Evolutionary conservation across 2,888 invertebrate genomes (phyloP), one percentile per base, ranked within the genome.

Genomic region (Ganaspis brasiliensis): DNA sequence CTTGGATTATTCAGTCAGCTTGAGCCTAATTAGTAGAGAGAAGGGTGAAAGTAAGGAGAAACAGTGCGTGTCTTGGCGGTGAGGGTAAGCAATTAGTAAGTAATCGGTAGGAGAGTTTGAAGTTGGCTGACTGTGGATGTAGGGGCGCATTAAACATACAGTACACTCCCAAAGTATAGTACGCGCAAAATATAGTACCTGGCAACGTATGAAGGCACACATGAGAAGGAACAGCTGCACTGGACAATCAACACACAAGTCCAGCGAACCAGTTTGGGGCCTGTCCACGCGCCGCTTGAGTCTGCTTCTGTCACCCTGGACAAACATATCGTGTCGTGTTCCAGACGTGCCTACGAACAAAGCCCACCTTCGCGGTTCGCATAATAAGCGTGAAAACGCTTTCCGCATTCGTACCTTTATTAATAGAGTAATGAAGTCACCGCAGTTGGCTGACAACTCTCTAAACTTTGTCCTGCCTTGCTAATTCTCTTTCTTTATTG

Each of bases 291-390:
- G 70, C 49, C 31, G 49, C 70, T 49, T 31, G 71, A 35, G 71
- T 26, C 72, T 72, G 72, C 31, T 55, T 10, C 72, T 72, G 72
- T 72, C 72, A 72, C 8, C 72, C 72, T 31, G 35, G 55, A 19
- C 55, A 72, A 72, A 72, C 55, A 52, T 52, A 71, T 52, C 52
- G 35, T 26, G n/a, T 52, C 9, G 49, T 49, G 52, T 49, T 31
- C 10, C 71, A 31, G 24, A n/a, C 37, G 14, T 45, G 21, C 16
- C 37, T 19, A 67, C 35, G 31, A 16, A 40, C 67, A 71, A 70
- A 71, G 49, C 26, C 49, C 24, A 19, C 24, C 14, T n/a, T 16
- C 26, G 24, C 16, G 14, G 26, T 71, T 6, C 52, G 12, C 14
- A 16, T 26, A 19, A 67, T 52, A 12, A 16, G 31, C 35, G 49